Evolutionary conservation across 2,113 vertebrate genomes (phyloP), one percentile per base, ranked within the genome.

Genomic region (Rhinolophus ferrumequinum): DNA sequence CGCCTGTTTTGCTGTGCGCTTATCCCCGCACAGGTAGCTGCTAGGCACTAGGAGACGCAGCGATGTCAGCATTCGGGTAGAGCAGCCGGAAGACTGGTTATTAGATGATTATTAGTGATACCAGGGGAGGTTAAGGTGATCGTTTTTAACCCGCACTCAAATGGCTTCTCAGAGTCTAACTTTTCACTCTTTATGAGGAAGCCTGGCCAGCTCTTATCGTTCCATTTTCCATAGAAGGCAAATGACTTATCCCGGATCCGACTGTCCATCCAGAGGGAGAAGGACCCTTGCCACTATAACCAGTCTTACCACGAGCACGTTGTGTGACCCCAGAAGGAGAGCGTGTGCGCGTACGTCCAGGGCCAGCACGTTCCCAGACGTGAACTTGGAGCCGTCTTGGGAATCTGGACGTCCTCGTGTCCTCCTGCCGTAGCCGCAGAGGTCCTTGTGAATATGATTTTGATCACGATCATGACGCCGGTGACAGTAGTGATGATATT

Each of bases 11-110:
- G 33, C 26, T 35, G 2, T 8, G 21, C 15, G 67, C 44, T 64
- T 22, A 12, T 50, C 22, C 16, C n/a, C 11, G 35, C 21, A 47
- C 10, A 56, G 44, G 44, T 33, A 5, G 4, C 19, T 11, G 16
- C 11, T 14, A 41, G 11, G 41, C 30, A 8, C 3, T 1, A 35
- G 62, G 54, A 21, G 69, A 15, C 19, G 28, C n/a, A 38, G 10
- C 11, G 64, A 3, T 19, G 5, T 5, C 12, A 10, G 21, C 22
- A 33, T 8, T 54, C 16, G 2, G 13, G 11, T 2, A 11, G 26
- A 66, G 13, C 2, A 4, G 82, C 18, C 52, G 15, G 64, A n/a
- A 80, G 21, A 15, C 18, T 60, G 70, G 54, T 15, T 38, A 28
- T 10, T 2, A 10, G 18, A 5, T 60, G 69, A 19, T 50, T 38